Conservation (phyloP, 2,113 vertebrate genomes). For the Indicator indicator region DNA sequence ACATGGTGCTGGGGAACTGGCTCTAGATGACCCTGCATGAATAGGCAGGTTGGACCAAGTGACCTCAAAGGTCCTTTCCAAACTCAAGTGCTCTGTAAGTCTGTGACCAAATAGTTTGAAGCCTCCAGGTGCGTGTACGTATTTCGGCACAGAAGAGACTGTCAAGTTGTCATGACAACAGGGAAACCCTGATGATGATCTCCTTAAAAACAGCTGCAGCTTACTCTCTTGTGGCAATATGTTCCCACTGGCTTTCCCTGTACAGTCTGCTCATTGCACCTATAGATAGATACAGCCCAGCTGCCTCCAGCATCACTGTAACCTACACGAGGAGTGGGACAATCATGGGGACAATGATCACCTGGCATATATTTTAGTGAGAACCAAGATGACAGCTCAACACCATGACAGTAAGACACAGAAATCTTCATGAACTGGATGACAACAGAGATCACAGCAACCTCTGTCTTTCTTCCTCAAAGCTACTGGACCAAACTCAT, state of each 20-base stretch:
- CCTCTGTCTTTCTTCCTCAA: background rate
- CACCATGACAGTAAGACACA: background rate
- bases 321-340: background rate
- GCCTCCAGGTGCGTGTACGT: background rate
- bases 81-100: background rate
- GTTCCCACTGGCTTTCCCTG: background rate
- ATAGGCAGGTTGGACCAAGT: background rate
- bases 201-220: background rate
- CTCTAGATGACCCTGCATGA: background rate
- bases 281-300: background rate
- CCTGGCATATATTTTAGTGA: background rate
- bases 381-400: background rate
- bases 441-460: background rate
- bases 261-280: background rate
- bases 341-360: accelerated
- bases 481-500: background rate
- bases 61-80: background rate
- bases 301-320: background rate
- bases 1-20: background rate
- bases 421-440: background rate
- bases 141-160: background rate
- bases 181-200: slow-evolving; percentile 13
- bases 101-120: background rate
- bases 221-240: background rate
- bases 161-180: slow-evolving; percentile 58